Percentiles rank a stretch among this genome's conserved stretches.
phyloP scores from a whole-genome alignment of 2,113 vertebrate genomes.

The Otocyon megalotis region DNA sequence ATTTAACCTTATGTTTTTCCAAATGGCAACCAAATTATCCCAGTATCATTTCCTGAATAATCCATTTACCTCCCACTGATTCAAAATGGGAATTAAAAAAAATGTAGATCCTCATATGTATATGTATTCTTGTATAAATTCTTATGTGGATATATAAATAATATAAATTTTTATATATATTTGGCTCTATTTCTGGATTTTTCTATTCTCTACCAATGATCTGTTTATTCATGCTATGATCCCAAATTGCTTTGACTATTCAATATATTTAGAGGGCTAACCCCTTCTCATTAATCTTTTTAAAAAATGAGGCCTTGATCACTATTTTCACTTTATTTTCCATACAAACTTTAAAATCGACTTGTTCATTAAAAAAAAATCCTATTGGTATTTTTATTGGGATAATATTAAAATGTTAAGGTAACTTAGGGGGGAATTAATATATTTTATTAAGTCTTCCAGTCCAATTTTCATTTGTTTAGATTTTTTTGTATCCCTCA shows the following conservation, averaged over 20 bases:
- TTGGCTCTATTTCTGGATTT: slow-evolving; percentile 46
- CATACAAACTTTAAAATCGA: neutral
- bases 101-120: neutral
- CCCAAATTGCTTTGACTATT: neutral
- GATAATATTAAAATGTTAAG: slow-evolving; percentile 39
- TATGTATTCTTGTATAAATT: slow-evolving; percentile 58
- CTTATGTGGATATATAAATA: slow-evolving; percentile 50
- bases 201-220: slow-evolving; percentile 47
- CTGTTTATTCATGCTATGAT: neutral
- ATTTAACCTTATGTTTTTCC: slow-evolving; percentile 19
- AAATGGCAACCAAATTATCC: neutral
- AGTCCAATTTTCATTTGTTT: slow-evolving; percentile 22
- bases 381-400: slow-evolving; percentile 39
- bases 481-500: neutral
- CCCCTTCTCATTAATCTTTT: neutral
- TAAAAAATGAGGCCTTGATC: neutral
- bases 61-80: slow-evolving; percentile 8
- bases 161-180: slow-evolving; percentile 8
- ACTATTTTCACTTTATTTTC: slow-evolving; percentile 48
- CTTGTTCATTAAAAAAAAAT: neutral
- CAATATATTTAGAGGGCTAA: neutral
- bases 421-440: slow-evolving; percentile 9
- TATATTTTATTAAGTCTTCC: slow-evolving; percentile 45
- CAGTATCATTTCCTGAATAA: slow-evolving; percentile 34
- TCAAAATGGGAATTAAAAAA: slow-evolving; percentile 55